phyloP scores from a whole-genome alignment of 2,797 vertebrate species.

The Remorina albescens region DNA sequence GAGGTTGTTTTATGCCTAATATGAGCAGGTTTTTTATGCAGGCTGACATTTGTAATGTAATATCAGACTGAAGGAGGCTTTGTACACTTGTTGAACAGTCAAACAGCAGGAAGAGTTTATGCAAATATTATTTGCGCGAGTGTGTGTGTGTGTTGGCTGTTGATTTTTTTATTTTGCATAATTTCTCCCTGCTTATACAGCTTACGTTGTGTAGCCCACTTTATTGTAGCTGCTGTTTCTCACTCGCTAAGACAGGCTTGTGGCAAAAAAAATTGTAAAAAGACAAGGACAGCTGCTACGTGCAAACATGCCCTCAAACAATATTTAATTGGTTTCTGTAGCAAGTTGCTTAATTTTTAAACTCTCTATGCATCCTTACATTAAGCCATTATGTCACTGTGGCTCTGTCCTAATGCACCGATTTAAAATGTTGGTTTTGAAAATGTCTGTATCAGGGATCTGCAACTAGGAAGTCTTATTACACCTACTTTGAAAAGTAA shows the following conservation, averaged over 20 bases:
- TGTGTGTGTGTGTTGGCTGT: too few species aligned
- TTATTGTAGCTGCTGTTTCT: neutral
- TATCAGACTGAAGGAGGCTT: too few species aligned
- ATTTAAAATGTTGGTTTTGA: neutral
- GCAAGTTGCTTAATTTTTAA: neutral
- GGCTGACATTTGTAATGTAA: too few species aligned
- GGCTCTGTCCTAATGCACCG: neutral
- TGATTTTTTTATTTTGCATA: too few species aligned
- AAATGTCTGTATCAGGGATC: neutral
- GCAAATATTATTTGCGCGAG: too few species aligned
- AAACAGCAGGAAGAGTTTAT: too few species aligned
- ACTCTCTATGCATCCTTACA: too few species aligned
- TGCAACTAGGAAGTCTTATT: neutral
- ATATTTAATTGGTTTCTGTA: neutral
- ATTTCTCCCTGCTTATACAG: too few species aligned
- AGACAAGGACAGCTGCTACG: neutral
- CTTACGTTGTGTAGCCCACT: neutral
- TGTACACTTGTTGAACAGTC: too few species aligned
- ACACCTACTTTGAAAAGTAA: neutral
- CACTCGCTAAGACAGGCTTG: neutral
- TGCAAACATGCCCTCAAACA: neutral
- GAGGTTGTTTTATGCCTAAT: too few species aligned
- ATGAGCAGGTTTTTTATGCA: too few species aligned
- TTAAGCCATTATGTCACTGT: too few species aligned
- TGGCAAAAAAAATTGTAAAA: neutral